These are phyloP conservation scores for Liodrosophila aerea DNA, from an alignment of 2,888 invertebrate genomes.

Conservation along the genomic window DNA sequence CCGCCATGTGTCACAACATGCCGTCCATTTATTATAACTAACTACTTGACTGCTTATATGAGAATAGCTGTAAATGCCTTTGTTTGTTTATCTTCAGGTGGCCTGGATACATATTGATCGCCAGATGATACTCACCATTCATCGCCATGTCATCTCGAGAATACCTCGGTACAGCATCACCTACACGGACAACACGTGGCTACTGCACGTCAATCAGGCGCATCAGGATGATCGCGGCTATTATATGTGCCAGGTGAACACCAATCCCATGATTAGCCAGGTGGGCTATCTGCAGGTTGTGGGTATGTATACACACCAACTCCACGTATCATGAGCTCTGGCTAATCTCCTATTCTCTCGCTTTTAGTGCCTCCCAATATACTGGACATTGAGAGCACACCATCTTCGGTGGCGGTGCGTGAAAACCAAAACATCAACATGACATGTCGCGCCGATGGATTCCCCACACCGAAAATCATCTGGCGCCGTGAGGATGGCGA, in stretches of 20 bases:
- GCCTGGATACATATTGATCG: constrained; percentile 97
- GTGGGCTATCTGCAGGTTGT: constrained; percentile 96
- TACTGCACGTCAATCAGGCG: constrained; percentile 94
- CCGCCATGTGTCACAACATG: too few relatives aligned
- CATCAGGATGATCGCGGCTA: constrained; percentile 95
- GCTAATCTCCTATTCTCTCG: neutral
- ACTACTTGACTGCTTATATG: constrained; percentile 11
- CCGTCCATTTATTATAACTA: constrained; percentile 70
- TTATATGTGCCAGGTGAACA: constrained; percentile 87
- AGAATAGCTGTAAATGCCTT: constrained; percentile 15
- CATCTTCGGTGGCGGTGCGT: constrained; percentile 94
- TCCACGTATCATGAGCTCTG: too few relatives aligned
- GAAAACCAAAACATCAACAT: constrained; percentile 97
- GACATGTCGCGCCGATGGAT: constrained; percentile 94
- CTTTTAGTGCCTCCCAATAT: constrained; percentile 94
- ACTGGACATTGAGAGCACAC: constrained; percentile 93
- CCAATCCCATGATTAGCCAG: constrained; percentile 97
- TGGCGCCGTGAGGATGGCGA: constrained; percentile 96
- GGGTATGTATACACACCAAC: constrained; percentile 88
- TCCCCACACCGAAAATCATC: constrained; percentile 95
- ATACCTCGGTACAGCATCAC: constrained; percentile 95
- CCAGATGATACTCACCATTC: constrained; percentile 96
- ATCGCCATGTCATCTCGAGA: constrained; percentile 94
- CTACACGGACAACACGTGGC: constrained; percentile 95
- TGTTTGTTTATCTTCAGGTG: constrained; percentile 84